Evolutionary conservation across 2,113 vertebrate species (phyloP).

Genomic region (Alligator sinensis): DNA sequence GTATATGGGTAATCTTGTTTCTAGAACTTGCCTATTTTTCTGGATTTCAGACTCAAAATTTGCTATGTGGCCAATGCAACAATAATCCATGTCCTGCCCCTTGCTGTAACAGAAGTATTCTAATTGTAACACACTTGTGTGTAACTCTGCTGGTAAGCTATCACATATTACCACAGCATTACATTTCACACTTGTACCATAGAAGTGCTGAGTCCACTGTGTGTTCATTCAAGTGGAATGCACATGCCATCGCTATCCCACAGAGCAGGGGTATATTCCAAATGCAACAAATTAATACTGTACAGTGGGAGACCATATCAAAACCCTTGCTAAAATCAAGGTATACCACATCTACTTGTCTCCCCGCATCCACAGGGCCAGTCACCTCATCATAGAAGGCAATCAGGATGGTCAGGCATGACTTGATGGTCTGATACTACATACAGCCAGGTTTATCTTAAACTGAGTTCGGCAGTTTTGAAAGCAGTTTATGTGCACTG

Average conservation of each 20-base stretch:
- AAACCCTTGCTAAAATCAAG: too few relatives aligned
- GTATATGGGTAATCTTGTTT: neutral
- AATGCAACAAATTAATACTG: neutral
- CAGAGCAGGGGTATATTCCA: neutral
- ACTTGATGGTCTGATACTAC: too few relatives aligned
- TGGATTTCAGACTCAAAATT: neutral
- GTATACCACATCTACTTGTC: too few relatives aligned
- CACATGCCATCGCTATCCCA: neutral
- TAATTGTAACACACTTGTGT: neutral
- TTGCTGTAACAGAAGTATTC: neutral
- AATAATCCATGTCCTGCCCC: neutral
- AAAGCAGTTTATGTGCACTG: too few relatives aligned
- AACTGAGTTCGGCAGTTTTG: too few relatives aligned
- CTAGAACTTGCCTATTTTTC: neutral
- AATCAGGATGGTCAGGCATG: too few relatives aligned
- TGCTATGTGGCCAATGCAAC: neutral
- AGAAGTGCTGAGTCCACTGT: neutral
- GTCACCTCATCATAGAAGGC: too few relatives aligned
- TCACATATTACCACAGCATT: neutral
- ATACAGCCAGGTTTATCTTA: too few relatives aligned
- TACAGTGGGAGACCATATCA: neutral
- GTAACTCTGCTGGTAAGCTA: constrained; percentile 4
- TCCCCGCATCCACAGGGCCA: too few relatives aligned
- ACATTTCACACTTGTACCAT: neutral
- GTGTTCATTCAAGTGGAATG: neutral